Base-by-base conservation (phyloP, 2,797 vertebrate species). In the Halcyon smyrnensis region DNA sequence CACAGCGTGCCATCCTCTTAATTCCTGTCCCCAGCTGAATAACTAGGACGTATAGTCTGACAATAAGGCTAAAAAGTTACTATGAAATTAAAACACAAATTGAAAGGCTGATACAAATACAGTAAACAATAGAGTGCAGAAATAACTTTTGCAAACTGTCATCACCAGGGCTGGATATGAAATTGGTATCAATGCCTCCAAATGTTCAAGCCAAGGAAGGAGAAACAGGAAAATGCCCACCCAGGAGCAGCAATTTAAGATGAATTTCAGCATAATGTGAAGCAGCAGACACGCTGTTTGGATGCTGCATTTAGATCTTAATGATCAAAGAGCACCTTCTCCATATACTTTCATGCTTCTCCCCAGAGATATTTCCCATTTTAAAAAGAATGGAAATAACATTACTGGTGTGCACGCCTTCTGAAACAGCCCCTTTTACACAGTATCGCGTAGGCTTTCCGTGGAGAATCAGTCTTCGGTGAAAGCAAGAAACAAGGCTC, bases 301-400 rank as follows among this genome's bases (percentile, higher is more conserved):
- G 84, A 96, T 89, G 92, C 84, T 59, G 53, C 90, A 91, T 95
- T 92, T 94, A 89, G 87, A 87, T 87, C 84, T 92, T 87, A 75
- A 76, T 91, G 82, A 95, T 96, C 89, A 96, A 92, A 94, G 83
- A 82, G 74, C 59, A 87, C 79, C 87, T 93, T 89, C 84, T 83
- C 78, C 37, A 3, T 54, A 69, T 30, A 78, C 84, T 92, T 94
- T 83, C 87, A 91, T 87, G 87, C 76, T 80, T 95, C 77, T 95
- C 94, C 84, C 84, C 87, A 78, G 95, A 94, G 79, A 75, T 57
- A 77, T 39, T 93, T 92, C 76, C 91, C 87, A 83, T 84, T 91
- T 64, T 87, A 90, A 94, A 94, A 92, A 93, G 59, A 93, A 89
- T 57, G 75, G 92, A 87, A 93, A 87, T 89, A 91, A 74, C 91